Conservation (phyloP, 2,888 invertebrate genomes). For the Listrodromus nycthemerus region DNA sequence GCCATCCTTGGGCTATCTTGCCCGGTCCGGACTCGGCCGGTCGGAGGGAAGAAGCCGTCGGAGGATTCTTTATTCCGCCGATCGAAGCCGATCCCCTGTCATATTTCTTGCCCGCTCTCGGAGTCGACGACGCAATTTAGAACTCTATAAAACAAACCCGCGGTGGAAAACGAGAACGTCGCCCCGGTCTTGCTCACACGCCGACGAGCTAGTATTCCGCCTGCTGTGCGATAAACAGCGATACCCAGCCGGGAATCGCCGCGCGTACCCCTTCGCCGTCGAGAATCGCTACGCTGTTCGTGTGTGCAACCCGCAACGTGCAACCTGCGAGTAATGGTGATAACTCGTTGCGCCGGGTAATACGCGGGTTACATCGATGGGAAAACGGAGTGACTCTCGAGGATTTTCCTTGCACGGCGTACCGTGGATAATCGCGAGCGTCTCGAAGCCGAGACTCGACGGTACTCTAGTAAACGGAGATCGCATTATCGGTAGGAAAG, state of each 20-base stretch:
- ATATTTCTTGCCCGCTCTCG: slow-evolving; percentile 77
- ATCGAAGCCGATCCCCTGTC: slow-evolving; percentile 78
- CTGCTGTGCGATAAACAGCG: slow-evolving; percentile 26
- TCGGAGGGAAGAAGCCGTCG: slow-evolving; percentile 9
- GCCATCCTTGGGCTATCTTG: slow-evolving; percentile 1
- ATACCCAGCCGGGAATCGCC: slow-evolving; percentile 6
- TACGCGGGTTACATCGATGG: slow-evolving; percentile 35
- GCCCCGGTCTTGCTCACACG: slow-evolving; percentile 29
- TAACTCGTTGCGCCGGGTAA: slow-evolving; percentile 52
- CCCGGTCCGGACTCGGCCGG: slow-evolving; percentile 11
- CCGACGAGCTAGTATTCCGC: slow-evolving; percentile 8
- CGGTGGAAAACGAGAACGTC: neutral
- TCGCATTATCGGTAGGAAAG: slow-evolving; percentile 25
- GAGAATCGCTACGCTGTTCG: slow-evolving; percentile 29
- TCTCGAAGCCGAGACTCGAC: slow-evolving; percentile 30
- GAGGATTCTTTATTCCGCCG: slow-evolving; percentile 78
- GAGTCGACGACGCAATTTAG: slow-evolving; percentile 78
- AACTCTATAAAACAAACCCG: slow-evolving; percentile 68
- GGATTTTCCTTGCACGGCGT: slow-evolving; percentile 33
- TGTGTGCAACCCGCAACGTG: slow-evolving; percentile 9
- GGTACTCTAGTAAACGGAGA: slow-evolving; percentile 45
- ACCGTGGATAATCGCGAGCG: slow-evolving; percentile 11
- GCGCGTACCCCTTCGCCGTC: neutral
- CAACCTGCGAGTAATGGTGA: slow-evolving; percentile 34
- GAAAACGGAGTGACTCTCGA: slow-evolving; percentile 50